Evolutionary conservation across 1,140 invertebrate species (phyloP), one percentile per base, ranked within the genome.

Genomic region (Venustaconcha ellipsiformis): DNA sequence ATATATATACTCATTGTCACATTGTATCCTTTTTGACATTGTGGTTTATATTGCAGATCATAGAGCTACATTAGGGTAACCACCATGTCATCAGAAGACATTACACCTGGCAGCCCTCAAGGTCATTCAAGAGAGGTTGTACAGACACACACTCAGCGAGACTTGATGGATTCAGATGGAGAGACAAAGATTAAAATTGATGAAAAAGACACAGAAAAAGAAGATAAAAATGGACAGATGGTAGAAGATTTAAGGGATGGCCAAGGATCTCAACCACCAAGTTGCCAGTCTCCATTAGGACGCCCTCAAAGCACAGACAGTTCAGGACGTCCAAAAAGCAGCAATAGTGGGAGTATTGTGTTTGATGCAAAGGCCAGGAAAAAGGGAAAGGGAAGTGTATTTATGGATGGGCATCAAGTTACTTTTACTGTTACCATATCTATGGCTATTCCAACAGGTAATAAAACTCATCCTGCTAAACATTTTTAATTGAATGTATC

Each of bases 351-450:
- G 56, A 82, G 83, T n/a, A 74, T 81, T 23, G 20, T 82, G 2
- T 80, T 82, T 80, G 82, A 82, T 60, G 71, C 78, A 11, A 83
- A 83, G 71, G 55, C 72, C 48, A 82, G 80, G 67, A 76, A 81
- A 77, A 77, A 75, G 57, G 48, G 80, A 75, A 57, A 67, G 26
- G 55, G 55, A 30, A 60, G 1, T n/a, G 55, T 57, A 13, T 17
- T 68, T 13, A 70, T 75, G 56, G 68, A 78, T 66, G 76, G 76
- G 37, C 83, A 87, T 74, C 74, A 79, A 59, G 84, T 87, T 23
- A 83, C 83, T 4, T 86, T 87, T 72, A 84, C 82, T 57, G 79
- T 87, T 26, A 86, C 82, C 55, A 81, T 86, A 23, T 80, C 85
- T 37, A 70, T 81, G 63, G 84, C 85, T 14, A 73, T 87, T 20